These are phyloP conservation scores for Drosophila anomalipes DNA, from an alignment of 2,888 invertebrate genomes.

Conservation along the genomic window DNA sequence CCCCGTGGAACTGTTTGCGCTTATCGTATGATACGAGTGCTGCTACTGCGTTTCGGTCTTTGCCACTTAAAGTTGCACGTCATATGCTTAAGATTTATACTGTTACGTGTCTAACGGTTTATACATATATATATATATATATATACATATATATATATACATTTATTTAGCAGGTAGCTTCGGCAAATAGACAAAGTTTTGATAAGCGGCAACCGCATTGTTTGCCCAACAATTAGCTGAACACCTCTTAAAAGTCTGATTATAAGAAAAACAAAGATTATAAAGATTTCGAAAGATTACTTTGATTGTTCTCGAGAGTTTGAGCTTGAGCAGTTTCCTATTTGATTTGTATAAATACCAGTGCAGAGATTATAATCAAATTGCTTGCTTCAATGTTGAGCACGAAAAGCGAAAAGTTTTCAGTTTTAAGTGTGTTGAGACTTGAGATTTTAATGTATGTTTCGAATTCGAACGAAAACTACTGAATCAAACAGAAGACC, in stretches of 20 bases:
- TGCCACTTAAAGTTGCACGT: slow-evolving; percentile 55
- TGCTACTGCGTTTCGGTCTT: slow-evolving; percentile 4
- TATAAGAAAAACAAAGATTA: slow-evolving; percentile 4
- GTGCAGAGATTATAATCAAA: neutral
- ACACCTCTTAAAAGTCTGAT: slow-evolving; percentile 15
- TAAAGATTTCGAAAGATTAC: slow-evolving; percentile 2
- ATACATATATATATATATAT: neutral
- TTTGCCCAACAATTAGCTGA: slow-evolving; percentile 49
- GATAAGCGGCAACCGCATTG: slow-evolving; percentile 53
- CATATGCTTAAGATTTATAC: slow-evolving; percentile 59
- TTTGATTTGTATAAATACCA: neutral
- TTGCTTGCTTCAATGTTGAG: neutral
- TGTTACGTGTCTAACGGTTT: slow-evolving; percentile 23
- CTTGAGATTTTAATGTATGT: neutral
- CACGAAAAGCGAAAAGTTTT: neutral
- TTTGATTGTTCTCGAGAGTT: neutral
- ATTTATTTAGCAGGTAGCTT: slow-evolving; percentile 19
- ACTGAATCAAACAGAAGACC: neutral
- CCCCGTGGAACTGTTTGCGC: slow-evolving; percentile 38
- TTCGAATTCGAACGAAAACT: neutral
- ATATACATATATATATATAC: neutral
- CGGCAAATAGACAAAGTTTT: slow-evolving; percentile 31
- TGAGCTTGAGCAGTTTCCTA: slow-evolving; percentile 5
- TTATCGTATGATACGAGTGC: slow-evolving; percentile 38
- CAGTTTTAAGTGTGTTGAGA: neutral